Conservation (phyloP, 2,113 vertebrate species). For the Cottus gobio region DNA sequence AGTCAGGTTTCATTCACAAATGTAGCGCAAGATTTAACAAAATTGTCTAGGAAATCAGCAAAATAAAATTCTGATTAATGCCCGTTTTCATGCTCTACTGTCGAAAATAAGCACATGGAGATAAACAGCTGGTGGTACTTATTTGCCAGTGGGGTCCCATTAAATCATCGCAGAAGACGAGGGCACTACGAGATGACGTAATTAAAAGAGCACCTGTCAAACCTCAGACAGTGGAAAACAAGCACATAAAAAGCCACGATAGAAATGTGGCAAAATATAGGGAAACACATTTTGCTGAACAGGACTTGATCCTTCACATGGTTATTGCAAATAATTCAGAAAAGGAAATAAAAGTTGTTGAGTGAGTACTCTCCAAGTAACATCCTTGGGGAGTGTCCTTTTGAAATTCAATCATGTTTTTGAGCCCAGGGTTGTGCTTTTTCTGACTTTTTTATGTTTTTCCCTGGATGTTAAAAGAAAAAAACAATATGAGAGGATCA, state of each 20-base stretch:
- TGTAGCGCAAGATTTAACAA: neutral
- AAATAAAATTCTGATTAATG: neutral
- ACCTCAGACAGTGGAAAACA: neutral
- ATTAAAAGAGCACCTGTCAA: neutral
- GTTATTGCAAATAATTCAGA: neutral
- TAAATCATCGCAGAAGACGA: neutral
- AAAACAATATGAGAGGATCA: neutral
- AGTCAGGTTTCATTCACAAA: neutral
- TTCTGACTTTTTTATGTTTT: neutral
- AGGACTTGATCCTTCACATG: neutral
- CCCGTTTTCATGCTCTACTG: neutral
- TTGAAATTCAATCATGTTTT: constrained; percentile 26
- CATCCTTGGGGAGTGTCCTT: constrained; percentile 24
- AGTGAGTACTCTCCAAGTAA: constrained; percentile 23
- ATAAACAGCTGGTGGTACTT: neutral
- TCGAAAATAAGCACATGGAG: neutral
- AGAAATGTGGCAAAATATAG: neutral
- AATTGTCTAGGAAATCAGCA: neutral
- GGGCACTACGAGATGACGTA: neutral
- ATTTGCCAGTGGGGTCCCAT: neutral
- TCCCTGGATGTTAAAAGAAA: neutral
- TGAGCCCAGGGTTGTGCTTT: neutral
- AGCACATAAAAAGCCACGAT: neutral
- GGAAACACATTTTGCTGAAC: too few species aligned
- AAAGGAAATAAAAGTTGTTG: neutral